phyloP scores from a whole-genome alignment of 2,888 invertebrate genomes.

The Drosophila subsilvestris region DNA sequence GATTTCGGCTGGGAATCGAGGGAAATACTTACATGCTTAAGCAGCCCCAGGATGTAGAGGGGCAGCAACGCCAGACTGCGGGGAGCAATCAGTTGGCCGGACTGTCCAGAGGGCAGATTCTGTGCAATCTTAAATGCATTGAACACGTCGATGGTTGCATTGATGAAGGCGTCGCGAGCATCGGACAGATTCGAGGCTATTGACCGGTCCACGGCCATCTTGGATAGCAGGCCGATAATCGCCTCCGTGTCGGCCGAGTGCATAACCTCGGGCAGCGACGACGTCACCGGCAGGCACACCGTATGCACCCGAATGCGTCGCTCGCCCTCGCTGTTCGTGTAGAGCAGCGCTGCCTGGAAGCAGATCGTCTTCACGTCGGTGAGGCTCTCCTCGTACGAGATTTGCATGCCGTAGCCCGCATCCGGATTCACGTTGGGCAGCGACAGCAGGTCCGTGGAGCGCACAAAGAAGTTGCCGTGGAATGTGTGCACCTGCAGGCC shows the following conservation, averaged over 20 bases:
- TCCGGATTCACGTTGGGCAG: constrained; percentile 99
- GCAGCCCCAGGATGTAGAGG: constrained; percentile 93
- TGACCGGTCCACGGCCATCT: constrained; percentile 99
- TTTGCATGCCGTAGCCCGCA: constrained; percentile 98
- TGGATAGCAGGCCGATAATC: constrained; percentile 95
- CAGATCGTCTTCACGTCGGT: constrained; percentile 94
- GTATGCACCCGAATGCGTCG: constrained; percentile 99
- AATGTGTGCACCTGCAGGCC: constrained; percentile 98
- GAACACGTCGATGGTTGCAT: constrained; percentile 95
- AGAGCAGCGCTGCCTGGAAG: constrained; percentile 98
- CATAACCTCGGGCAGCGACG: constrained; percentile 93
- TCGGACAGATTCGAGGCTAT: constrained; percentile 93
- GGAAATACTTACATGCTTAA: constrained; percentile 90
- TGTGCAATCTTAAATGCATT: constrained; percentile 89
- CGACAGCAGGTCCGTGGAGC: constrained; percentile 97
- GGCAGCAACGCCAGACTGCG: constrained; percentile 92
- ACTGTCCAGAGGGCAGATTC: constrained; percentile 86
- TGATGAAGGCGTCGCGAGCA: constrained; percentile 97
- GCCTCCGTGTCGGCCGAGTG: constrained; percentile 96
- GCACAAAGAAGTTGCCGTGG: constrained; percentile 99
- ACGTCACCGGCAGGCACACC: constrained; percentile 95
- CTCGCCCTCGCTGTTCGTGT: constrained; percentile 98
- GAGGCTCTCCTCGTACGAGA: constrained; percentile 94
- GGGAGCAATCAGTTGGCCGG: constrained; percentile 90
- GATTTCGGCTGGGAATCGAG: background rate